Evolutionary conservation across 2,888 invertebrate species (phyloP).

Genomic region (Lasioglossum calceatum): DNA sequence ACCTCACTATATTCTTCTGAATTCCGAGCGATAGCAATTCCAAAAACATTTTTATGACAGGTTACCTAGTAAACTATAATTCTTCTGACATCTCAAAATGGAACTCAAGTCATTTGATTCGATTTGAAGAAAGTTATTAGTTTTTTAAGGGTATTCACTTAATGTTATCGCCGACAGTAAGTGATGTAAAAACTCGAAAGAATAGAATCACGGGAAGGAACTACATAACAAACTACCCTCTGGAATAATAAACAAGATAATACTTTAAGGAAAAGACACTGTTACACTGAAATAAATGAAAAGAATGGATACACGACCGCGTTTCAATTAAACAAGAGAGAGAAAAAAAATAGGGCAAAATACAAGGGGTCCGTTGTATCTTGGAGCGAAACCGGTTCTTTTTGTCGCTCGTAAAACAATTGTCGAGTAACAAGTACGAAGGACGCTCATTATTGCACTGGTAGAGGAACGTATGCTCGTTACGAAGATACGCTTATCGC

Average conservation of each 20-base stretch:
- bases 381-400: constrained; percentile 20
- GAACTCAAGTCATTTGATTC: too few species aligned
- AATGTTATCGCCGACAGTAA: neutral
- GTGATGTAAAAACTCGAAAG: neutral
- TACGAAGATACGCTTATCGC: constrained; percentile 74
- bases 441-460: constrained; percentile 53
- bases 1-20: too few species aligned
- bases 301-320: neutral
- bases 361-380: constrained; percentile 47
- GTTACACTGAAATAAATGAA: neutral
- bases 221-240: neutral
- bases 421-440: constrained; percentile 39
- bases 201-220: neutral
- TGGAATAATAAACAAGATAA: constrained; percentile 16
- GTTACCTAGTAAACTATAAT: too few species aligned
- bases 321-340: constrained; percentile 20
- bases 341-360: constrained; percentile 36
- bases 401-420: constrained; percentile 50
- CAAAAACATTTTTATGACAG: too few species aligned
- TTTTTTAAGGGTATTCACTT: neutral
- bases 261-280: neutral
- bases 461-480: constrained; percentile 57
- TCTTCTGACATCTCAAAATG: too few species aligned
- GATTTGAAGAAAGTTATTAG: too few species aligned
- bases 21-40: too few species aligned